Conservation (phyloP, 1,140 invertebrate species). For the Drosophila guanche region DNA sequence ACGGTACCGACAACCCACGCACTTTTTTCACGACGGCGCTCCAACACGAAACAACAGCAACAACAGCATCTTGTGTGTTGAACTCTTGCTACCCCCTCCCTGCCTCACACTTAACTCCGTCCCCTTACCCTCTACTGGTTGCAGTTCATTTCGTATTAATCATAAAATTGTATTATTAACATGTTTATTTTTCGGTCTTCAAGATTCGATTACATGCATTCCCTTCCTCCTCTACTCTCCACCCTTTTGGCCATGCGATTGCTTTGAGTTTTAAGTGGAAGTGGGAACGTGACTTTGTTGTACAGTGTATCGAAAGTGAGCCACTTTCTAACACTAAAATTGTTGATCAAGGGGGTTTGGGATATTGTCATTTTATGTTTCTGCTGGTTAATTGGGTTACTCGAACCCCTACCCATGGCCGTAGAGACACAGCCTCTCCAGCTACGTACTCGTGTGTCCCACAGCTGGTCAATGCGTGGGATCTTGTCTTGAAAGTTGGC, state of each 20-base stretch:
- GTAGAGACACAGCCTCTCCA: not conserved
- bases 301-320: constrained; percentile 70
- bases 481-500: constrained; percentile 14
- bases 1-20: constrained; percentile 60
- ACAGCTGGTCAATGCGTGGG: constrained; percentile 28
- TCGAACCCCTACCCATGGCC: constrained; percentile 5
- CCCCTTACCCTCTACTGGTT: constrained; percentile 17
- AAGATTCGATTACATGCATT: constrained; percentile 78
- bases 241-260: constrained; percentile 24
- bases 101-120: not conserved
- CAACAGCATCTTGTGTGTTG: constrained; percentile 51
- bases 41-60: constrained; percentile 21
- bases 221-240: constrained; percentile 7
- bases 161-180: constrained; percentile 81
- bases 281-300: constrained; percentile 66
- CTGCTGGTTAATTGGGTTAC: constrained; percentile 48
- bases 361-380: constrained; percentile 60
- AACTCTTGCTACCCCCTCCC: constrained; percentile 11
- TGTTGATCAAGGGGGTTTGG: not conserved
- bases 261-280: constrained; percentile 10
- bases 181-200: constrained; percentile 80
- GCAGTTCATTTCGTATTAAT: constrained; percentile 77
- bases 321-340: constrained; percentile 68
- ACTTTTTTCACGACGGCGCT: constrained; percentile 44
- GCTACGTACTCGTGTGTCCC: constrained; percentile 8